A percentile compares a stretch with the other conserved stretches of the same genome.
Conservation (phyloP, 2,888 invertebrate species). For the Achlya flavicornis region DNA sequence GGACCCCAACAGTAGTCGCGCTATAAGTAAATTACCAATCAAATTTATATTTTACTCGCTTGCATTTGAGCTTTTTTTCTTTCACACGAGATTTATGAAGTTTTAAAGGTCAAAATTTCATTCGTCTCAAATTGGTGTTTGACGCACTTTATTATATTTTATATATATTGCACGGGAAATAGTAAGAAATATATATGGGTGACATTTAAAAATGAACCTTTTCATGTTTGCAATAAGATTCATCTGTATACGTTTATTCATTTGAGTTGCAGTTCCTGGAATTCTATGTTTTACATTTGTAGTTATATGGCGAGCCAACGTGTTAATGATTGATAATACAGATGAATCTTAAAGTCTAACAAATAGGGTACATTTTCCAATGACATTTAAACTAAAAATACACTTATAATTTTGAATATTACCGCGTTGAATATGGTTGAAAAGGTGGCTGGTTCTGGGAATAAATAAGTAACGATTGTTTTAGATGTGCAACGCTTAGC, state of each 20-base stretch:
- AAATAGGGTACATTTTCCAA: not conserved
- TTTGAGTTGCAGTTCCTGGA: too few relatives aligned
- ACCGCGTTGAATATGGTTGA: conserved; percentile 10
- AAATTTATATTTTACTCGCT: conserved; percentile 18
- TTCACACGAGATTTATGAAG: not conserved
- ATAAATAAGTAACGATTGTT: conserved; percentile 46
- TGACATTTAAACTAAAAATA: not conserved
- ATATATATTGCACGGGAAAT: not conserved
- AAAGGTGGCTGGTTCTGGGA: conserved; percentile 28
- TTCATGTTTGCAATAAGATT: not conserved
- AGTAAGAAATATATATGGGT: not conserved
- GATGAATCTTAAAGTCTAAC: not conserved
- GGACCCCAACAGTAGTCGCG: conserved; percentile 18
- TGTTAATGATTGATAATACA: too few relatives aligned
- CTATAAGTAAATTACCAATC: conserved; percentile 14
- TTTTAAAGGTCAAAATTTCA: not conserved
- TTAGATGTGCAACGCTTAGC: conserved; percentile 51
- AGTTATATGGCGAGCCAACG: too few relatives aligned
- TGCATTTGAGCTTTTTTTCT: not conserved
- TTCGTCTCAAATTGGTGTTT: not conserved
- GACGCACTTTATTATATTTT: not conserved
- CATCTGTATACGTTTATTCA: not conserved
- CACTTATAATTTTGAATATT: not conserved
- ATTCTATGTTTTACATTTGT: too few relatives aligned
- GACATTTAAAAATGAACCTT: not conserved